Evolutionary conservation across 2,888 invertebrate genomes (phyloP), one percentile per base, ranked within the genome.

Genomic region (Eilema griseolum): DNA sequence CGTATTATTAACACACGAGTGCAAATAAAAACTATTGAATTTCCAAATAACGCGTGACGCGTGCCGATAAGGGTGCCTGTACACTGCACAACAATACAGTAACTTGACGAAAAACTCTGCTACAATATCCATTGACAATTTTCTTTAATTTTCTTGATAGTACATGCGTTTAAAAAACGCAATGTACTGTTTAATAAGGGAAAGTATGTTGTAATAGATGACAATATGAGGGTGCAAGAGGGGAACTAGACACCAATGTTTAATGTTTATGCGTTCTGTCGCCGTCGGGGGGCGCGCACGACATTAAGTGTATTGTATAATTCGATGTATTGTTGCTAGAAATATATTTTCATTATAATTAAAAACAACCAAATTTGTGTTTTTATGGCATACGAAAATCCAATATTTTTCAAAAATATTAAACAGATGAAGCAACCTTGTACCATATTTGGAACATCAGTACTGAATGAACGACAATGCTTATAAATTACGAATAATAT

Each of bases 261-360:
- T 86, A 85, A 86, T 86, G 88, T 87, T 86, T 84, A 84, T 85
- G 78, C 79, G 83, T 81, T 84, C 77, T 76, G 80, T 78, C 79
- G 78, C 79, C 73, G 67, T 68, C 71, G 81, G 76, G 81, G 80
- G 81, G 81, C 71, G 76, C 66, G 23, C 62, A 20, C 12, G 72
- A 59, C 31, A 73, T 66, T 65, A 76, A 78, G 59, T 69, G 73
- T 61, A 66, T 69, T 72, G 64, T 61, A 41, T 66, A 23, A 75
- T 76, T 76, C 67, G 26, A 66, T 67, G 66, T 63, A 31, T 66
- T 61, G 10, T 62, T 57, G 31, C n/a, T 7, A 16, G 24, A 14
- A 2, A 8, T 16, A 3, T 20, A 23, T 56, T 56, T 56, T 23
- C 23, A 56, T 56, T 23, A 16, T 8, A 37, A 37, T 37, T 37